A percentile compares a stretch with the other conserved stretches of the same genome.
Conservation (phyloP, 2,113 vertebrate species). For the Anser brachyrhynchus region DNA sequence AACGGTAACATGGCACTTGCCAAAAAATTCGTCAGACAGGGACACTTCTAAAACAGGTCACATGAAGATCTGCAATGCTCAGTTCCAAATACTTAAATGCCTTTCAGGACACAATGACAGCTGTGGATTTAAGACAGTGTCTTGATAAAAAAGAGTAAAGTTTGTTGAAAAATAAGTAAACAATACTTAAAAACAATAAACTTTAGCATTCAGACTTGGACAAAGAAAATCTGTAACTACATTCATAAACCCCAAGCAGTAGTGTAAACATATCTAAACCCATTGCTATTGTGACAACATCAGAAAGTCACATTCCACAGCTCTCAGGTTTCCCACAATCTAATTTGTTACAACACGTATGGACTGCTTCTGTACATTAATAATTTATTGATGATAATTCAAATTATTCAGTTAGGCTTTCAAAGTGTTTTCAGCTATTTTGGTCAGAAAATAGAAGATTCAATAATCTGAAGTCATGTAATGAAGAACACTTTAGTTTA, state of each 20-base stretch:
- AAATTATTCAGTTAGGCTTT: conserved; percentile 39
- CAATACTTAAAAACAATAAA: neutral
- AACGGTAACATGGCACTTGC: neutral
- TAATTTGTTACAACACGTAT: conserved; percentile 39
- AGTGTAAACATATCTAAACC: conserved; percentile 45
- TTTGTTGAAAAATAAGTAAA: conserved; percentile 9
- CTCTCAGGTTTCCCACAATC: conserved; percentile 4
- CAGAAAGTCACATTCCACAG: conserved; percentile 5
- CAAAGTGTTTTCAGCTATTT: conserved; percentile 42
- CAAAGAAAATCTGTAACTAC: conserved; percentile 51
- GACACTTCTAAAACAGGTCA: neutral
- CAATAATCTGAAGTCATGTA: conserved; percentile 57
- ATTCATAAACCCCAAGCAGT: conserved; percentile 22
- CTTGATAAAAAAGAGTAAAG: conserved; percentile 2
- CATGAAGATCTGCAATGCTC: neutral
- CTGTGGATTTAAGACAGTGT: conserved; percentile 16
- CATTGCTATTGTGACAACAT: neutral
- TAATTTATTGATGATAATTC: conserved; percentile 32
- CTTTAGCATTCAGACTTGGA: conserved; percentile 30
- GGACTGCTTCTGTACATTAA: conserved; percentile 42
- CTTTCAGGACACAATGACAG: neutral
- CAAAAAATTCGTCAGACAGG: neutral
- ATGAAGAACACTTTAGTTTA: conserved; percentile 40
- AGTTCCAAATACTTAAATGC: neutral
- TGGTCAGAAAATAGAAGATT: conserved; percentile 59